Percentiles rank a stretch among this genome's conserved stretches.
These are phyloP conservation scores for Rachycentron canadum DNA, from an alignment of 2,797 vertebrate species.

Conservation along the genomic window DNA sequence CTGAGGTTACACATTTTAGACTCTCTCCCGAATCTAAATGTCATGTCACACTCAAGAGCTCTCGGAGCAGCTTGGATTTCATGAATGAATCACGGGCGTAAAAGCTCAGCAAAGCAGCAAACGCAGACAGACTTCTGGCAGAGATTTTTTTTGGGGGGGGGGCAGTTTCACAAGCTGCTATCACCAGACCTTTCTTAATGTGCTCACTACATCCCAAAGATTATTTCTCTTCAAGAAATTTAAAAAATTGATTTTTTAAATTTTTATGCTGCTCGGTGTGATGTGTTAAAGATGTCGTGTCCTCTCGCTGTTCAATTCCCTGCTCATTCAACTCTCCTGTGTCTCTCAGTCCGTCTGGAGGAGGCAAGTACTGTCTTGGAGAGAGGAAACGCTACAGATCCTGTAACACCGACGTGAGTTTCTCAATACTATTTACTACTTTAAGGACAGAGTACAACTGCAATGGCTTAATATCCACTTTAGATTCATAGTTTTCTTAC, in stretches of 20 bases:
- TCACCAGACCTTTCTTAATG: background rate
- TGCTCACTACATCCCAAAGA: background rate
- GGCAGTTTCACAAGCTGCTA: conserved; percentile 15
- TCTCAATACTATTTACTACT: conserved; percentile 20
- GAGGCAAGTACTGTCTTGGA: conserved; percentile 98
- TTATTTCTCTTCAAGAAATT: background rate
- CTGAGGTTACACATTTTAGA: conserved; percentile 42
- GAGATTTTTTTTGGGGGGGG: conserved; percentile 19
- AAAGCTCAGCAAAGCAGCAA: conserved; percentile 34
- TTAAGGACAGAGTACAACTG: background rate
- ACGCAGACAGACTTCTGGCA: conserved; percentile 45
- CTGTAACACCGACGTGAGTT: conserved; percentile 98
- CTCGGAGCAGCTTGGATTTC: conserved; percentile 61
- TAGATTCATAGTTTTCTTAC: background rate
- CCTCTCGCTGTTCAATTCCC: conserved; percentile 64
- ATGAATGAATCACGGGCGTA: conserved; percentile 59
- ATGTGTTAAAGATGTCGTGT: conserved; percentile 37
- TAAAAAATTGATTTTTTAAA: conserved; percentile 8
- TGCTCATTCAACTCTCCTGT: conserved; percentile 54
- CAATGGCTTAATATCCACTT: background rate
- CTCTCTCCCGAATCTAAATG: conserved; percentile 59
- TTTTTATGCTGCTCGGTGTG: conserved; percentile 7
- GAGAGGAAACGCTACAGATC: conserved; percentile 98
- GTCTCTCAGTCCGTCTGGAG: conserved; percentile 94
- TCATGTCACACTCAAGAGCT: conserved; percentile 66